A percentile compares a stretch with the other conserved stretches of the same genome.
Conservation (phyloP, 2,797 vertebrate genomes). For the Phaenicophaeus curvirostris region DNA sequence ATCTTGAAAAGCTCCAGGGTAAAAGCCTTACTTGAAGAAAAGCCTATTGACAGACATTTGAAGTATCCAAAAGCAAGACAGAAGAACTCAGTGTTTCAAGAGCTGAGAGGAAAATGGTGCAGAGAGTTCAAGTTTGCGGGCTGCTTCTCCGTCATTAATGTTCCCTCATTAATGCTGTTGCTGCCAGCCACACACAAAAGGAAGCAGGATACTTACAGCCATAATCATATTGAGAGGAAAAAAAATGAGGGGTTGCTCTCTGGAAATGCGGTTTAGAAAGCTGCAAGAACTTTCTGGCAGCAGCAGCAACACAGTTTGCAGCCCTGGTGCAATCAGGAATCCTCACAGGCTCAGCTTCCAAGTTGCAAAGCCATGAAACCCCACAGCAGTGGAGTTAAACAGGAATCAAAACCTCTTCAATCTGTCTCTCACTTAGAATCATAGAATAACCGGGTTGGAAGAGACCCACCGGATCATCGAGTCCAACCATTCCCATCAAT, state of each 20-base stretch:
- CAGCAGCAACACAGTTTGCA: neutral
- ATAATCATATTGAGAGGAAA: neutral
- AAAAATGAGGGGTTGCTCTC: neutral
- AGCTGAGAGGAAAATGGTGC: neutral
- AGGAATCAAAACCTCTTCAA: neutral
- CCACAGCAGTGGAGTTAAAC: neutral
- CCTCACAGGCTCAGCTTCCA: slow-evolving; percentile 4
- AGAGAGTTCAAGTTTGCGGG: neutral
- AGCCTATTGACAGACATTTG: neutral
- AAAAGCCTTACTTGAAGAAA: slow-evolving; percentile 3
- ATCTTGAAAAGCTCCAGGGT: slow-evolving; percentile 24
- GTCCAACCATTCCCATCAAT: no score
- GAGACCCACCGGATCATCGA: no score
- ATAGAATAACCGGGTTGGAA: no score
- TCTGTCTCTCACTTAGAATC: neutral
- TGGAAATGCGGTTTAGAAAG: neutral
- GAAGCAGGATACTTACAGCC: neutral
- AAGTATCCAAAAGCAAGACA: neutral
- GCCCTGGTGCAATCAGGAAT: neutral
- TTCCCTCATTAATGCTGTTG: neutral
- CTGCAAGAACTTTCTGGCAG: neutral
- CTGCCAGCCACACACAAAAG: neutral
- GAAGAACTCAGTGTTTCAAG: neutral
- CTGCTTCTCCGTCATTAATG: neutral
- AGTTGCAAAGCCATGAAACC: neutral